phyloP scores from a whole-genome alignment of 2,888 invertebrate species.

The Apomyelois bistriatella region DNA sequence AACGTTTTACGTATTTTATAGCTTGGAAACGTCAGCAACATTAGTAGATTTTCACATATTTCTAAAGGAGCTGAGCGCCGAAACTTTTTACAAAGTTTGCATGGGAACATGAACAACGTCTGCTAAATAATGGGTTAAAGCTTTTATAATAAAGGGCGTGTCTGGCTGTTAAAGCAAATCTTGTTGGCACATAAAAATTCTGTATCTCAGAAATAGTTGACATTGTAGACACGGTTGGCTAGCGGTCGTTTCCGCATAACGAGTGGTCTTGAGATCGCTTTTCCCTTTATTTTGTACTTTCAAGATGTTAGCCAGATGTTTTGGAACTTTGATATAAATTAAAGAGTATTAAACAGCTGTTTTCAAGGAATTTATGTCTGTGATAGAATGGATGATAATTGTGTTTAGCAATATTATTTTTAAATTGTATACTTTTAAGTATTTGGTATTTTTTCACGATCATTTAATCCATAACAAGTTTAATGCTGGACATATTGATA shows the following conservation, averaged over 20 bases:
- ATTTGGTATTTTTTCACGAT: background rate
- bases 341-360: background rate
- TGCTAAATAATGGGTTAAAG: too few species aligned
- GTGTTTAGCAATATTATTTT: background rate
- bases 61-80: too few species aligned
- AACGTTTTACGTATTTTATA: too few species aligned
- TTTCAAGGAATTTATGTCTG: background rate
- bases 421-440: background rate
- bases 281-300: slow-evolving; percentile 1
- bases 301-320: background rate
- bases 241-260: slow-evolving; percentile 51
- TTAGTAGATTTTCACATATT: too few species aligned
- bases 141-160: slow-evolving; percentile 44
- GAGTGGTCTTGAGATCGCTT: slow-evolving; percentile 22
- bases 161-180: slow-evolving; percentile 30
- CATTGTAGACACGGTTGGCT: slow-evolving; percentile 59
- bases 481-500: too few species aligned
- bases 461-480: too few species aligned
- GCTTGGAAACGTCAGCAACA: too few species aligned
- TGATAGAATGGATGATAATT: background rate
- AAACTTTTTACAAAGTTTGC: too few species aligned
- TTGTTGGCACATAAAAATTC: slow-evolving; percentile 49
- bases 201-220: slow-evolving; percentile 59
- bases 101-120: too few species aligned
- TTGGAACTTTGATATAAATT: background rate